Evolutionary conservation across 2,797 vertebrate genomes (phyloP).

Genomic region (Danio jaintianensis): DNA sequence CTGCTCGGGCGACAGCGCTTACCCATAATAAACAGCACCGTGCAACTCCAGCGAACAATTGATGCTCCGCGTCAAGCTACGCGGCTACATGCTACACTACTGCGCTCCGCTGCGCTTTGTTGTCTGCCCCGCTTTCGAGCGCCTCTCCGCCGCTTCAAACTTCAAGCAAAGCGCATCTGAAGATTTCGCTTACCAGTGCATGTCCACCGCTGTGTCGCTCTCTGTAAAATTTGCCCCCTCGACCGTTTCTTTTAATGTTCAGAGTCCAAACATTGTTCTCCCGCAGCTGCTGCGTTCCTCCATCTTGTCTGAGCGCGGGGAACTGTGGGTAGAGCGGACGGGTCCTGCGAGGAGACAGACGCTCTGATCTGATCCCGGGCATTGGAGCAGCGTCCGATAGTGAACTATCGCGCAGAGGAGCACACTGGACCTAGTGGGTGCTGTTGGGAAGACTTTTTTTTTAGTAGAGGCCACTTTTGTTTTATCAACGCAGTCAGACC

Average conservation of each 20-base stretch:
- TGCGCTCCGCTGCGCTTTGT: slow-evolving; percentile 74
- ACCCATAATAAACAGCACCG: slow-evolving; percentile 75
- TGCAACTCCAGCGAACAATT: slow-evolving; percentile 78
- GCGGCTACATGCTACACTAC: slow-evolving; percentile 69
- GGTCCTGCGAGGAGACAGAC: slow-evolving; percentile 70
- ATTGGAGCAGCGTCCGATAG: slow-evolving; percentile 57
- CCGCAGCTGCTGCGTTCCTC: slow-evolving; percentile 81
- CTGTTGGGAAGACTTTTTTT: slow-evolving; percentile 18
- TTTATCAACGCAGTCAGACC: background rate
- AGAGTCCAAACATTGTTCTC: slow-evolving; percentile 85
- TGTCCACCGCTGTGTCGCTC: slow-evolving; percentile 72
- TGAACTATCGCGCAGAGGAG: slow-evolving; percentile 49
- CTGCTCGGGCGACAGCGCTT: slow-evolving; percentile 54
- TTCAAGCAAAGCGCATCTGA: background rate
- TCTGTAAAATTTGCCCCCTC: slow-evolving; percentile 63
- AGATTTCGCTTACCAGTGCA: slow-evolving; percentile 74
- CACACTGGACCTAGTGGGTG: slow-evolving; percentile 16
- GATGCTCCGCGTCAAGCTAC: slow-evolving; percentile 73
- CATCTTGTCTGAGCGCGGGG: slow-evolving; percentile 83
- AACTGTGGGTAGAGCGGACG: slow-evolving; percentile 79
- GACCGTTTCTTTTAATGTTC: slow-evolving; percentile 68
- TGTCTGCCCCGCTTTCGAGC: slow-evolving; percentile 65
- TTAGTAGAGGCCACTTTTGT: background rate
- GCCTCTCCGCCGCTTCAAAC: background rate
- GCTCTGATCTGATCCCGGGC: slow-evolving; percentile 56